Evolutionary conservation across 1,140 invertebrate genomes (phyloP).

Genomic region (Lasioglossum baleicum): DNA sequence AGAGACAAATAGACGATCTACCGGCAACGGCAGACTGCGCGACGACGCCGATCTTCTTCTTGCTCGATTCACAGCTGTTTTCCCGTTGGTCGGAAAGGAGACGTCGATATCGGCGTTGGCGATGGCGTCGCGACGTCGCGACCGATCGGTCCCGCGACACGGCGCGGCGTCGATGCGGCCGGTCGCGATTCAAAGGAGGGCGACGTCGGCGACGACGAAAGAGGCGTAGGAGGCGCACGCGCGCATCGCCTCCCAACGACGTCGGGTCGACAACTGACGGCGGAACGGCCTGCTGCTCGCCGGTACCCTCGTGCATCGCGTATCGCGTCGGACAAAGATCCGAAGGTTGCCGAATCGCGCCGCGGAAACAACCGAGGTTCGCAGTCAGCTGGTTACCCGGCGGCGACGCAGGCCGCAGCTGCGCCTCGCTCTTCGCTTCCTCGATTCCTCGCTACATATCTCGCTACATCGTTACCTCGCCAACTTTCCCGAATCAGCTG

Average conservation of each 20-base stretch:
- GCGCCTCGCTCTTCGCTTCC: constrained; percentile 16
- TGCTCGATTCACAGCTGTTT: constrained; percentile 6
- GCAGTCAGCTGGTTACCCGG: constrained; percentile 70
- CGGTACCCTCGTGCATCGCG: constrained; percentile 70
- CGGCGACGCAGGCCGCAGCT: constrained; percentile 41
- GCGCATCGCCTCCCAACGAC: constrained; percentile 59
- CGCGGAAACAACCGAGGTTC: constrained; percentile 50
- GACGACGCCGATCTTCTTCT: constrained; percentile 29
- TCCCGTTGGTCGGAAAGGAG: not conserved
- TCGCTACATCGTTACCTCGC: constrained; percentile 45
- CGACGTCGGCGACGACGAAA: not conserved
- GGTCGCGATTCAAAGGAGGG: not conserved
- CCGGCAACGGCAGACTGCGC: constrained; percentile 33
- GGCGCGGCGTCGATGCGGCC: not conserved
- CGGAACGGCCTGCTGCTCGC: constrained; percentile 57
- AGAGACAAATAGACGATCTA: not conserved
- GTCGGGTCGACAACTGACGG: constrained; percentile 73
- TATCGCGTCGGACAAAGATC: constrained; percentile 55
- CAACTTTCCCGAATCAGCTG: constrained; percentile 66
- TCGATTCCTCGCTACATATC: constrained; percentile 41
- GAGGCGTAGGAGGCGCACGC: not conserved
- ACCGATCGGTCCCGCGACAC: constrained; percentile 8
- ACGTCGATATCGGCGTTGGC: too few relatives aligned
- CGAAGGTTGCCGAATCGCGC: constrained; percentile 41
- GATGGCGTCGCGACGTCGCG: not conserved